Evolutionary conservation across 1,140 invertebrate species (phyloP).

Genomic region (Aphelenchoides besseyi): DNA sequence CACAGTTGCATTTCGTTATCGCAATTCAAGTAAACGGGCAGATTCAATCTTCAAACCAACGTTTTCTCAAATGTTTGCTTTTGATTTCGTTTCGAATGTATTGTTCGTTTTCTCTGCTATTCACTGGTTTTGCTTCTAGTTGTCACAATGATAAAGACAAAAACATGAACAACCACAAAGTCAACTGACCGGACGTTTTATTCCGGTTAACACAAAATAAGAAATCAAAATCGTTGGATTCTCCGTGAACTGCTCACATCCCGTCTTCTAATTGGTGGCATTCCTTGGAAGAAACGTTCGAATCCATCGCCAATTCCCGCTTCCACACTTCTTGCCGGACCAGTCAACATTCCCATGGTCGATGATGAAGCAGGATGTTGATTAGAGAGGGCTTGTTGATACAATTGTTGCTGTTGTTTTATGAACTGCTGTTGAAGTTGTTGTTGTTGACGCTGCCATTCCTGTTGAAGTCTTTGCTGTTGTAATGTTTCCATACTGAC

Average conservation of each 20-base stretch:
- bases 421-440: conserved; percentile 3
- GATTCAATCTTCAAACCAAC: not conserved
- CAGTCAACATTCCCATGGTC: not conserved
- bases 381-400: not conserved
- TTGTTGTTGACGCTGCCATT: not conserved
- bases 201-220: not conserved
- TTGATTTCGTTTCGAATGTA: not conserved
- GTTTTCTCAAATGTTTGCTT: not conserved
- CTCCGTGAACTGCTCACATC: conserved; percentile 14
- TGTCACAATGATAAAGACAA: not conserved
- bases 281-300: conserved; percentile 46
- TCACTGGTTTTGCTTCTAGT: not conserved
- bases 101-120: too few relatives aligned
- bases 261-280: conserved; percentile 36
- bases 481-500: conserved; percentile 7
- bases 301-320: conserved; percentile 46
- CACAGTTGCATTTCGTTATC: not conserved
- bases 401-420: conserved; percentile 27
- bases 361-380: conserved; percentile 23
- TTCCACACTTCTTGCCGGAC: conserved; percentile 34
- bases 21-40: not conserved
- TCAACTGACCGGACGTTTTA: too few relatives aligned
- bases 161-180: not conserved
- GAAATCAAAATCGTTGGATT: conserved; percentile 2
- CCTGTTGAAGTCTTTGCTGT: conserved; percentile 23